Base-by-base conservation (phyloP, 2,113 vertebrate species). In the Myotis lucifugus region DNA sequence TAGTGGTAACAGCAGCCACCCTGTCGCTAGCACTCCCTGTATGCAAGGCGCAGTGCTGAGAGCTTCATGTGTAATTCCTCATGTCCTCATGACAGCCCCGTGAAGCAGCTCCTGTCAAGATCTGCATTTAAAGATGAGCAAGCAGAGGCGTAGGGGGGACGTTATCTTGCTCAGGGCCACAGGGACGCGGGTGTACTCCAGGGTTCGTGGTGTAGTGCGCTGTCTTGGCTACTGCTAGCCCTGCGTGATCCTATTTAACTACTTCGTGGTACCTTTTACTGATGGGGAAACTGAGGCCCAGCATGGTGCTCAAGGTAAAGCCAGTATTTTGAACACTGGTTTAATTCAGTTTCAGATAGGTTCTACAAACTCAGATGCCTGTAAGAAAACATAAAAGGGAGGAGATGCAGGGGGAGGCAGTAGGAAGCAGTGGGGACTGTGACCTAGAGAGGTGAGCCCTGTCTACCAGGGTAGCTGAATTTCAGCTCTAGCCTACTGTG, bases 121-220 rank as follows among this genome's bases (percentile, higher is more conserved):
- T 59, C 54, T 73, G 40, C n/a, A 17, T 70, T 83, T 78, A 76
- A 79, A 91, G 37, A 59, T 27, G 61, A 93, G 48, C 77, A 29
- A 32, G 37, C 56, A 66, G 74, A 82, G 29, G 52, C 73, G 42
- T 15, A 9, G 18, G 18, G 4, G 29, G 74, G 14, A 15, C 83
- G 69, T 78, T 82, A n/a, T 40, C 32, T 59, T 14, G 5, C n/a
- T 29, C 29, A 54, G 21, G 14, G 23, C 74, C 52, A 21, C 40
- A 37, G 70, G 29, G 48, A 50, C 61, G 42, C 42, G 2, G 37
- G 40, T n/a, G 86, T 42, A 32, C 3, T 5, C 73, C 34, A 25
- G 2, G 48, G 48, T 40, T 66, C 42, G 48, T 50, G 67, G n/a
- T 12, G 15, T 29, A 5, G 3, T 40, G 2, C 12, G 29, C 88